Evolutionary conservation across 2,888 invertebrate species (phyloP), one percentile per base, ranked within the genome.

Genomic region (Andrena praecox): DNA sequence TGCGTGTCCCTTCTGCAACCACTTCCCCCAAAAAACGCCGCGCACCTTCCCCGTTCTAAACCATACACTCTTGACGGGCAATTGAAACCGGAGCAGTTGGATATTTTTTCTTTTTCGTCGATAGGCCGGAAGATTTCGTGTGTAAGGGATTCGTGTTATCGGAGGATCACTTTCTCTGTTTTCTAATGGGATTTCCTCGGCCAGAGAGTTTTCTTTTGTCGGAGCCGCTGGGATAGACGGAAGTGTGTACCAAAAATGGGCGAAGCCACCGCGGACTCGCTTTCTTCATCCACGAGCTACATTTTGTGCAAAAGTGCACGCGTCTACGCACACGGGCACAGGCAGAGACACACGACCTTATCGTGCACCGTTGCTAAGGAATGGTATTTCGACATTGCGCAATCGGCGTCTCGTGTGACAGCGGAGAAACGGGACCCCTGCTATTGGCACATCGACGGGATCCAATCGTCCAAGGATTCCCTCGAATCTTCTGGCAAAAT

Each of bases 361-460:
- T 56, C 72, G 78, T 16, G 76, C 68, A 72, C 35, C 69, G 85
- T 79, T 76, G 79, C 69, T 73, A 66, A 74, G 80, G 82, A 87
- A 72, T 90, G 85, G 87, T 88, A 85, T 89, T 90, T 85, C 86
- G 76, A 84, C 80, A 84, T 91, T 90, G 87, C 87, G 88, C 84
- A 87, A 89, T 63, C 59, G 60, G 48, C 69, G 82, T 86, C 80
- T 80, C 82, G 73, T 68, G 86, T 82, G 89, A 86, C 85, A 80
- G 35, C 66, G 74, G 80, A 77, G 82, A 88, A 88, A 86, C 73
- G 85, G 69, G 62, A 85, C 82, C 76, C 82, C 67, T 42, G 52
- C 42, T 64, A 75, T 83, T 81, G 77, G 48, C 81, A 29, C 84
- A 84, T 74, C 75, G 69, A n/a, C 27, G 63, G 75, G 84, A 75